Base-by-base conservation (phyloP, 1,140 invertebrate species). In the Acyrthosiphon pisum region DNA sequence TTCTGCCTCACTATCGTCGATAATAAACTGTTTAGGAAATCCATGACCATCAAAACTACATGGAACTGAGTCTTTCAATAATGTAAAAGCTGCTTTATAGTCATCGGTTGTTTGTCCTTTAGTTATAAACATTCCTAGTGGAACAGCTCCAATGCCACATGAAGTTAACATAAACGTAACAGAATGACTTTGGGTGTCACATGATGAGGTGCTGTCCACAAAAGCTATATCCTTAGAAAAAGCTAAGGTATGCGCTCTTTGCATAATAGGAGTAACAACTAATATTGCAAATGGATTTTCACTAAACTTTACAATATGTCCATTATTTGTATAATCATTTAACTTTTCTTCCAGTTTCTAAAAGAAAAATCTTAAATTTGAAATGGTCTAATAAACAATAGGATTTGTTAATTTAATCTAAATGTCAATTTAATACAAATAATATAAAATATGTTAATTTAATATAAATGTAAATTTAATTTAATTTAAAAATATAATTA, bases 1-100 rank as follows among this genome's bases (percentile, higher is more conserved):
- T 93, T 93, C 76, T 44, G 60, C 91, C 14, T 60, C 46, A 14
- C 60, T 84, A 44, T 68, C 60, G n/a, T 68, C 60, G 11, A 68
- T 68, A n/a, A 68, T 68, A 68, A 68, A 68, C 2, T 68, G 30
- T 68, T n/a, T 68, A 9, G 23, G 60, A n/a, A 22, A 53, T 23
- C 53, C 53, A 23, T 53, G 60, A n/a, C 60, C 30, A n/a, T n/a
- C 60, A 68, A 68, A 68, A 68, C 60, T 68, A 11, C 11, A n/a
- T n/a, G 60, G 60, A 68, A 68, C 30, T 68, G 26, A 68, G 11
- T 68, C 60, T n/a, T 68, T 68, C 60, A 68, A 11, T 26, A 68
- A n/a, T n/a, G 0, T 30, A 84, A 84, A 84, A 41, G 35, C 83
- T 23, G 37, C 83, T 44, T 22, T 41, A 84, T 84, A 84, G 3